Evolutionary conservation across 2,888 invertebrate genomes (phyloP), one percentile per base, ranked within the genome.

Genomic region (Apodemia mormo): DNA sequence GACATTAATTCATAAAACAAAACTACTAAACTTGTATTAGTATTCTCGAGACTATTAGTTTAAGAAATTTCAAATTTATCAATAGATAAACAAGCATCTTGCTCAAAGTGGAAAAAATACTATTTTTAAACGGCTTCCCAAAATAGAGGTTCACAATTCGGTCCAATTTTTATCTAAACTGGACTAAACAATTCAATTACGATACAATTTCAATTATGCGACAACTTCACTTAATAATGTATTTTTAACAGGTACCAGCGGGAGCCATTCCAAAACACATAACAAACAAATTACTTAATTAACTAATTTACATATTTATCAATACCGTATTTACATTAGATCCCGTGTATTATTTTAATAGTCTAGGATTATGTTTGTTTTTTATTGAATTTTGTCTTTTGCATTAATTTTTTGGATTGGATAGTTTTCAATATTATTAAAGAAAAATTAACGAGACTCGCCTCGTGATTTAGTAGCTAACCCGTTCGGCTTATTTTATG

Each of bases 241-340:
- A 61, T 61, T 33, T 61, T 61, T 61, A 61, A 61, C 33, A 33
- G 33, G 61, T 82, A 78, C 74, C 88, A 85, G 86, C 87, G 76
- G 86, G 85, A 79, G 78, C 85, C 88, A 80, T 82, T 89, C 83
- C 81, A 87, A 85, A 85, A 76, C 77, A 80, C 77, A 86, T 86
- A 82, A 84, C 79, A 77, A 79, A 84, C 80, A 81, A 81, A 79
- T 80, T 79, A 85, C 81, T 81, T 86, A 88, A 87, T 87, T 85
- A 86, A 85, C 79, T 84, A 82, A 89, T 89, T 88, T 85, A 76
- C 85, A 88, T 88, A 83, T 81, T 84, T 87, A 86, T 87, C 83
- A 82, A 81, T 80, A 75, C 78, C 74, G 69, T 71, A 74, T 82
- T 81, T 84, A 78, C 79, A 76, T 76, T 77, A 79, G 79, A 80